These are phyloP conservation scores for Tokudaia tokunoshimensis DNA, from an alignment of 2,797 vertebrate genomes.

Conservation along the genomic window DNA sequence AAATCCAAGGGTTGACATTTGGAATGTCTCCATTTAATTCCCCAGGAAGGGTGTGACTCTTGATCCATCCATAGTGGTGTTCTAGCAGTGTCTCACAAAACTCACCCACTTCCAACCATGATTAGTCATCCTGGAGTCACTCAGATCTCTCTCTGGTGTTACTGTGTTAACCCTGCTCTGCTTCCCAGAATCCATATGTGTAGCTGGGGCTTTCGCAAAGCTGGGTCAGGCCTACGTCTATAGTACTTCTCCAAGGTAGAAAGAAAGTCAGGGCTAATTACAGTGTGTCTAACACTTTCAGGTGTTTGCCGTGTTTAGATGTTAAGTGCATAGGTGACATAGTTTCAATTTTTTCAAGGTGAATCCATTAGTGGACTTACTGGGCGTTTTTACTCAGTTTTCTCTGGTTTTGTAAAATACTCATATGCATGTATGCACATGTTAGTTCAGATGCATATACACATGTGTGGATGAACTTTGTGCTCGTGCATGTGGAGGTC, in stretches of 20 bases:
- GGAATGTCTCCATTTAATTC: conserved; percentile 80
- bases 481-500: not conserved
- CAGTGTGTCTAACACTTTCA: not conserved
- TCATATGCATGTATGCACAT: not conserved
- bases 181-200: not conserved
- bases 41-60: conserved; percentile 74
- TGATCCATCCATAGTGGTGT: conserved; percentile 44
- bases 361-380: conserved; percentile 32
- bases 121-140: conserved; percentile 85
- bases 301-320: conserved; percentile 12
- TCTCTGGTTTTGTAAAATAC: conserved; percentile 55
- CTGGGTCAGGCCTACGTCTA: not conserved
- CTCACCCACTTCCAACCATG: conserved; percentile 76
- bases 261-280: not conserved
- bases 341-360: not conserved
- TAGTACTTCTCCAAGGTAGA: not conserved
- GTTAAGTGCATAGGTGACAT: not conserved
- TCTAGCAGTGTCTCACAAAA: conserved; percentile 79
- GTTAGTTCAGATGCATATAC: not conserved
- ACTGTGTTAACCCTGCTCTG: conserved; percentile 57
- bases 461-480: not conserved
- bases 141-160: conserved; percentile 66
- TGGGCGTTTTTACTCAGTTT: conserved; percentile 7
- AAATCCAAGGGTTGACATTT: conserved; percentile 78
- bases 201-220: not conserved